These are phyloP conservation scores for Semnopithecus entellus DNA, from an alignment of 2,113 vertebrate species.

Conservation along the genomic window DNA sequence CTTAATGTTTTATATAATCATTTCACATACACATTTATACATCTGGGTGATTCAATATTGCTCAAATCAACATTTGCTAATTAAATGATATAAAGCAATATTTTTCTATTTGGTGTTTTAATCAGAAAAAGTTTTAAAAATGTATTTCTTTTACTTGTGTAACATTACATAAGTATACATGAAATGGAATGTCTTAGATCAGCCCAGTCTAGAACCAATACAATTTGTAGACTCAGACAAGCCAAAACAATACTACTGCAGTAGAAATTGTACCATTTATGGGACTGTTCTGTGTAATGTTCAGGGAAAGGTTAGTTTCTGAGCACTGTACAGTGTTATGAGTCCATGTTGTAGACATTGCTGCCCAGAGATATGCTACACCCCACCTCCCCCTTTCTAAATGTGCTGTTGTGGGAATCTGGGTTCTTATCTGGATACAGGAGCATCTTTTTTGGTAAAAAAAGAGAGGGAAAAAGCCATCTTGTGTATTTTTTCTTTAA, in stretches of 20 bases:
- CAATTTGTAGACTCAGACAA: neutral
- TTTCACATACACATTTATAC: rapidly evolving
- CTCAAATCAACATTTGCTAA: neutral
- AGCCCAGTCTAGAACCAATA: neutral
- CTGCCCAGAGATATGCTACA: neutral
- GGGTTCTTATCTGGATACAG: neutral
- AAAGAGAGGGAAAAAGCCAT: neutral
- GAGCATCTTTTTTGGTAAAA: neutral
- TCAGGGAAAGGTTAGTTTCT: neutral
- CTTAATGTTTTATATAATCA: neutral
- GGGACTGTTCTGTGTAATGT: neutral
- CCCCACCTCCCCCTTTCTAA: neutral
- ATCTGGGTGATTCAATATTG: neutral
- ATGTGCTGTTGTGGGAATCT: neutral
- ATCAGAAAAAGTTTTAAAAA: neutral
- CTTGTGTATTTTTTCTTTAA: neutral
- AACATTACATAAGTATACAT: neutral
- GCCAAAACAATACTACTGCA: neutral
- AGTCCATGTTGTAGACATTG: neutral
- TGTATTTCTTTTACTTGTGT: neutral
- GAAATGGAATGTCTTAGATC: neutral
- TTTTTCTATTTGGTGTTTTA: constrained; percentile 23
- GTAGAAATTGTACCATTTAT: neutral
- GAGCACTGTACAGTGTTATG: neutral
- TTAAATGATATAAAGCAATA: neutral